These are phyloP conservation scores for Tenthredo amoena DNA, from an alignment of 2,888 invertebrate genomes.

Conservation along the genomic window DNA sequence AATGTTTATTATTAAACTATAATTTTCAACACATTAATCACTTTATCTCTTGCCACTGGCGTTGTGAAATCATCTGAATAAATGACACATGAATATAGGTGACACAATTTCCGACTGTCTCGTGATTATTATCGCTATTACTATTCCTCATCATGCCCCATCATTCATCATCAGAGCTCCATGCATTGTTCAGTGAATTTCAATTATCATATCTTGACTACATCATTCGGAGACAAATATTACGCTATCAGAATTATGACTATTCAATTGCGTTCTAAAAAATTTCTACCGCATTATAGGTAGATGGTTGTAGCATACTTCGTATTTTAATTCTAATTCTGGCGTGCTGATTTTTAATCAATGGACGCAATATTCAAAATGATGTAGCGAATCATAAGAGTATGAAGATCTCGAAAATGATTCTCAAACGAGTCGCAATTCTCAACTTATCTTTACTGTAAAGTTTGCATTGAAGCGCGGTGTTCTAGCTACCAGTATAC, in stretches of 20 bases:
- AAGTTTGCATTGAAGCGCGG: neutral
- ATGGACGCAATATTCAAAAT: too few relatives aligned
- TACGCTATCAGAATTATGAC: neutral
- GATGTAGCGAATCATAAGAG: neutral
- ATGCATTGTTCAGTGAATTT: neutral
- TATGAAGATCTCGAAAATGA: neutral
- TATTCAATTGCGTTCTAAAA: neutral
- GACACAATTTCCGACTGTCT: neutral
- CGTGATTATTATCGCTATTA: neutral
- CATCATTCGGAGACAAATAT: neutral
- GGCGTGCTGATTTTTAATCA: too few relatives aligned
- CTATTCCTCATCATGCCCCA: neutral
- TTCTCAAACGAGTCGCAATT: neutral
- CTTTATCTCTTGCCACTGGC: neutral
- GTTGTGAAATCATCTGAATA: neutral
- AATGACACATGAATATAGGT: neutral
- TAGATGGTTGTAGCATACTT: neutral
- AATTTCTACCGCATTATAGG: neutral
- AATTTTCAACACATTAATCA: neutral
- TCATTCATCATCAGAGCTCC: neutral
- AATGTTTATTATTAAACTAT: neutral
- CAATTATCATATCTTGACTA: neutral
- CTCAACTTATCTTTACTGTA: neutral
- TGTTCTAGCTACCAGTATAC: too few relatives aligned
- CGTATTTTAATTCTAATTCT: neutral